A percentile compares a stretch with the other conserved stretches of the same genome.
phyloP scores from a whole-genome alignment of 2,113 vertebrate species.

The Speoplatyrhinus poulsoni region DNA sequence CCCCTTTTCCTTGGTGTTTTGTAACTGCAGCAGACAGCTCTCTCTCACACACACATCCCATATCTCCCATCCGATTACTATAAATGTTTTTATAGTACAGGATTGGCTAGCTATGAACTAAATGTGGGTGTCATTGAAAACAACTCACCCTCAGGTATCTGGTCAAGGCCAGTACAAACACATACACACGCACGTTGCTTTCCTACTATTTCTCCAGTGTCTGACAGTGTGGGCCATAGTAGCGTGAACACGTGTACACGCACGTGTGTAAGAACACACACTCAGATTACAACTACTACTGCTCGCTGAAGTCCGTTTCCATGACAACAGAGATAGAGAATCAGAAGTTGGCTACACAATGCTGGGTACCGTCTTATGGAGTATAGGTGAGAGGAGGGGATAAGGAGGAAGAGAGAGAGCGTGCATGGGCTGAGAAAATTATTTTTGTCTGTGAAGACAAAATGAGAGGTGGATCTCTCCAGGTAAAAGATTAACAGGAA shows the following conservation, averaged over 20 bases:
- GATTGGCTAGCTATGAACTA: no score
- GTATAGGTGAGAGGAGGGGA: slow-evolving; percentile 22
- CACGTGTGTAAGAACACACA: background rate
- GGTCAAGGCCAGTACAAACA: slow-evolving; percentile 47
- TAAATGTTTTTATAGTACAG: no score
- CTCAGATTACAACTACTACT: slow-evolving; percentile 29
- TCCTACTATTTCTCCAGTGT: background rate
- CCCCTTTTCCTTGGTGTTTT: slow-evolving; percentile 31
- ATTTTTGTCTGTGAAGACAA: slow-evolving; percentile 4
- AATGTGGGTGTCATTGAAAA: background rate
- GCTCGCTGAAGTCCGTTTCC: slow-evolving; percentile 74
- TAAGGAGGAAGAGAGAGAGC: background rate
- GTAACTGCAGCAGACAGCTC: slow-evolving; percentile 13
- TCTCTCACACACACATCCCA: background rate
- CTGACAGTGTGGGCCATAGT: no score
- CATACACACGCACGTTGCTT: background rate
- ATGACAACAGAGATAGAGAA: slow-evolving; percentile 76
- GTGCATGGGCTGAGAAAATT: background rate
- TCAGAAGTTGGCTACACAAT: slow-evolving; percentile 27
- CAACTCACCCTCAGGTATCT: background rate
- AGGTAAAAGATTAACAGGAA: background rate
- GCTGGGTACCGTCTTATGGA: slow-evolving; percentile 48
- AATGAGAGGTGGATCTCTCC: background rate
- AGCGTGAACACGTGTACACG: background rate
- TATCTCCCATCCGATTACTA: background rate